These are phyloP conservation scores for Pelosia muscerda DNA, from an alignment of 2,888 invertebrate species.

Conservation along the genomic window DNA sequence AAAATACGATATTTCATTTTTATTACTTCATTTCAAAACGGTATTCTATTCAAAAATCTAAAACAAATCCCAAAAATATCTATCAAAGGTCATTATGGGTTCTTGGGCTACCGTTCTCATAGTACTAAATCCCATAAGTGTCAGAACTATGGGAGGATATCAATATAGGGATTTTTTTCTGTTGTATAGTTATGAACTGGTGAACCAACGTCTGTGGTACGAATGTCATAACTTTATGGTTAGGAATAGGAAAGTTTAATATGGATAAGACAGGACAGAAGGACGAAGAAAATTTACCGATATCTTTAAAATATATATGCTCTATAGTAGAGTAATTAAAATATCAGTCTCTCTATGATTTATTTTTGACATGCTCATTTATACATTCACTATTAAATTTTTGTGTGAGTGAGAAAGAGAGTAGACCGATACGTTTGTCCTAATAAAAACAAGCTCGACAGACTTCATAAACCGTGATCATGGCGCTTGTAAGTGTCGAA, in stretches of 20 bases:
- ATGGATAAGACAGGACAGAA: constrained; percentile 25
- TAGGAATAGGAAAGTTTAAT: constrained; percentile 7
- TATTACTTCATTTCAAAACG: constrained; percentile 37
- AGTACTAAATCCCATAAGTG: constrained; percentile 53
- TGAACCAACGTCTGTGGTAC: constrained; percentile 47
- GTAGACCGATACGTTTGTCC: no score
- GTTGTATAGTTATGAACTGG: constrained; percentile 39
- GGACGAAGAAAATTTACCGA: background rate
- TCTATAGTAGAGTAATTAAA: no score
- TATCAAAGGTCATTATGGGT: constrained; percentile 33
- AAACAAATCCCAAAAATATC: constrained; percentile 41
- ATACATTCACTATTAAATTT: no score
- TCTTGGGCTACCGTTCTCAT: constrained; percentile 60
- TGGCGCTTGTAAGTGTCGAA: no score
- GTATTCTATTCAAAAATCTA: constrained; percentile 31
- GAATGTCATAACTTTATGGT: constrained; percentile 51
- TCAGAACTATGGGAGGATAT: constrained; percentile 58
- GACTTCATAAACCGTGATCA: no score
- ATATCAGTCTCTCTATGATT: no score
- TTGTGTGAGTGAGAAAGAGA: no score
- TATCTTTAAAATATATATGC: no score
- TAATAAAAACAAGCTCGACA: no score
- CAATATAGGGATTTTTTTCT: constrained; percentile 50
- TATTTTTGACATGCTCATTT: no score
- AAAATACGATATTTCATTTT: constrained; percentile 32